Percentiles rank a stretch among this genome's conserved stretches.
Conservation (phyloP, 2,113 vertebrate species). For the Erythrocercus mccallii region DNA sequence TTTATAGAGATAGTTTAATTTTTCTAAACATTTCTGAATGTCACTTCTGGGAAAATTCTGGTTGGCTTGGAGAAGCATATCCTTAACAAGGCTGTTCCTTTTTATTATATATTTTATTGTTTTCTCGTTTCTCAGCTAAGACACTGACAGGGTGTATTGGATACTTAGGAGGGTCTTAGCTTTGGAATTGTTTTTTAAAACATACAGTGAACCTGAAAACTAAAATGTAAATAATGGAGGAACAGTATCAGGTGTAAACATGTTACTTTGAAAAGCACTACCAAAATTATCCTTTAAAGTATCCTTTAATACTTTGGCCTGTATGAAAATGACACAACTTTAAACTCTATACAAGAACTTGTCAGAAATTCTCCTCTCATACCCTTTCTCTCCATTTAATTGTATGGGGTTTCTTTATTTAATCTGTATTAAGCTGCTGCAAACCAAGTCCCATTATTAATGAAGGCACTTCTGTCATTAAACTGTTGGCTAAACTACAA, state of each 20-base stretch:
- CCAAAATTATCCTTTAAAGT: neutral
- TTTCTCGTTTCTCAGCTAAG: neutral
- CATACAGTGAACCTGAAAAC: neutral
- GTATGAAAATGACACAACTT: neutral
- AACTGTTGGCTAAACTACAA: neutral
- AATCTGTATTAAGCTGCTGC: neutral
- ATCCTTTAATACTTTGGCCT: neutral
- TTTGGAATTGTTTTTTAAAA: neutral
- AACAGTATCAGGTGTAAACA: neutral
- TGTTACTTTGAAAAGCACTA: neutral
- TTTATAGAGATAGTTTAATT: neutral
- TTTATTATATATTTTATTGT: neutral
- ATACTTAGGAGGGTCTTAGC: neutral
- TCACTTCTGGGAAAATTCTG: neutral
- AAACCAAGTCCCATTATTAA: neutral
- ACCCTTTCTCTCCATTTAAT: neutral
- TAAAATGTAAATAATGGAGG: neutral
- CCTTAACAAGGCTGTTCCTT: neutral
- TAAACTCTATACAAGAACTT: neutral
- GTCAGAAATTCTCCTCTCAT: neutral
- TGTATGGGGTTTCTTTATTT: neutral
- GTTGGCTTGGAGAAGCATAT: neutral
- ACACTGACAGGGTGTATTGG: neutral
- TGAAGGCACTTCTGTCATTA: neutral
- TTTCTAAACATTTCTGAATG: neutral